A percentile compares a stretch with the other conserved stretches of the same genome.
Conservation (phyloP, 2,797 vertebrate genomes). For the Thripadectes ignobilis region DNA sequence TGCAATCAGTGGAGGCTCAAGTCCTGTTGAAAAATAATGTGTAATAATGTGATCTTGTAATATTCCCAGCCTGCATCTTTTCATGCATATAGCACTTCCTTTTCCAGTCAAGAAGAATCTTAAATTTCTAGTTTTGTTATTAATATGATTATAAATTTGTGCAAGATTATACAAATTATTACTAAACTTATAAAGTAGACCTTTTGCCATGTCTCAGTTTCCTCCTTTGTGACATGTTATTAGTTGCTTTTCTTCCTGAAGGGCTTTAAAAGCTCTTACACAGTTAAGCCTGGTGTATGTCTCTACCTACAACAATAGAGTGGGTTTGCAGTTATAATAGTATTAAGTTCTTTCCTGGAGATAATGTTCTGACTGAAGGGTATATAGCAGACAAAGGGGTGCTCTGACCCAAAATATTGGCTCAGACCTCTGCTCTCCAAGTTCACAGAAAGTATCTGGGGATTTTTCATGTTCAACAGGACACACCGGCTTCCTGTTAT, state of each 20-base stretch:
- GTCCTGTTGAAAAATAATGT: not conserved
- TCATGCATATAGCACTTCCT: not conserved
- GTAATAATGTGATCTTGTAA: not conserved
- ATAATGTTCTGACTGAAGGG: not conserved
- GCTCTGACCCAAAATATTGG: not conserved
- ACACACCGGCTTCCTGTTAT: not conserved
- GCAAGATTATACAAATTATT: not conserved
- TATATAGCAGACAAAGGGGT: not conserved
- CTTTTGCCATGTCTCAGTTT: not conserved
- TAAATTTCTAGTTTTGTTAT: not conserved
- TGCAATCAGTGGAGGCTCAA: not conserved
- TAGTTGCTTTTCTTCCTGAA: not conserved
- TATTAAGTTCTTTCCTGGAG: not conserved
- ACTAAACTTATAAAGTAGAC: not conserved
- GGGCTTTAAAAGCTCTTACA: not conserved
- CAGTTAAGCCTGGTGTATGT: not conserved
- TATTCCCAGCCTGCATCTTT: not conserved
- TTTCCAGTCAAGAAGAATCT: not conserved
- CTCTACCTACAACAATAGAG: not conserved
- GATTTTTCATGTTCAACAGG: not conserved
- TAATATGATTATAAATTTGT: not conserved
- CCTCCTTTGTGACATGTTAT: not conserved
- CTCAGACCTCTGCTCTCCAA: not conserved
- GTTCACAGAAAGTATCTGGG: not conserved
- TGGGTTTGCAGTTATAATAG: not conserved